These are phyloP conservation scores for Troides helena DNA, from an alignment of 2,888 invertebrate species.

Conservation along the genomic window DNA sequence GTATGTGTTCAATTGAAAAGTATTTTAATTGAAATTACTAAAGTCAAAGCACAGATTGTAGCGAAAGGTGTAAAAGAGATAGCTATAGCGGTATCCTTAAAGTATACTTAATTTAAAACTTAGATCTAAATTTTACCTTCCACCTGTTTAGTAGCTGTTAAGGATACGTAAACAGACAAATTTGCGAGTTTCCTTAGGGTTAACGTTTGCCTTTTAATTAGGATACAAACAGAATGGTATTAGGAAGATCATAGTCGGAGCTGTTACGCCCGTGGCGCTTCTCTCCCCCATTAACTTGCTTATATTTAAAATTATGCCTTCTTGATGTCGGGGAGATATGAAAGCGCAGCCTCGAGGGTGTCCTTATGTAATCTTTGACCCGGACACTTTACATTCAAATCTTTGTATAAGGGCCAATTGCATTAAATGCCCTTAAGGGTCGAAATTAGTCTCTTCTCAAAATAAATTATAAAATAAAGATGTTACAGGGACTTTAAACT, in stretches of 20 bases:
- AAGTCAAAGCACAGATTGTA: no score
- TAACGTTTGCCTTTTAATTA: conserved; percentile 24
- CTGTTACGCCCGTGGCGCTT: conserved; percentile 46
- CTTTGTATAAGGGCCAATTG: conserved; percentile 58
- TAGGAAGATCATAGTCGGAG: conserved; percentile 36
- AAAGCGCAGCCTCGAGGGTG: conserved; percentile 55
- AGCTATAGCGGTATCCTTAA: no score
- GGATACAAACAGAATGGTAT: conserved; percentile 30
- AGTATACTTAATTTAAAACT: neutral
- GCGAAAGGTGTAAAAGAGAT: no score
- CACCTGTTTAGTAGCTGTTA: neutral
- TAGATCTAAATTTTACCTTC: neutral
- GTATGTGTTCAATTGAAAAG: no score
- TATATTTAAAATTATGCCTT: conserved; percentile 62
- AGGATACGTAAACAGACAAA: neutral
- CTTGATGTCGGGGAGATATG: conserved; percentile 66
- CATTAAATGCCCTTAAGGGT: conserved; percentile 46
- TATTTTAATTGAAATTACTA: no score
- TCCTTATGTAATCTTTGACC: conserved; percentile 54
- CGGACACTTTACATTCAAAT: conserved; percentile 51
- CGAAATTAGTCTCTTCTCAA: conserved; percentile 33
- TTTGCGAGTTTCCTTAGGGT: conserved; percentile 11
- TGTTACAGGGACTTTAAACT: no score
- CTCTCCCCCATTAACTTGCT: conserved; percentile 58
- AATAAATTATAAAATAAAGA: neutral